Percentiles rank a stretch among this genome's conserved stretches.
phyloP scores from a whole-genome alignment of 2,797 vertebrate genomes.

The Paedocypris micromegethes region DNA sequence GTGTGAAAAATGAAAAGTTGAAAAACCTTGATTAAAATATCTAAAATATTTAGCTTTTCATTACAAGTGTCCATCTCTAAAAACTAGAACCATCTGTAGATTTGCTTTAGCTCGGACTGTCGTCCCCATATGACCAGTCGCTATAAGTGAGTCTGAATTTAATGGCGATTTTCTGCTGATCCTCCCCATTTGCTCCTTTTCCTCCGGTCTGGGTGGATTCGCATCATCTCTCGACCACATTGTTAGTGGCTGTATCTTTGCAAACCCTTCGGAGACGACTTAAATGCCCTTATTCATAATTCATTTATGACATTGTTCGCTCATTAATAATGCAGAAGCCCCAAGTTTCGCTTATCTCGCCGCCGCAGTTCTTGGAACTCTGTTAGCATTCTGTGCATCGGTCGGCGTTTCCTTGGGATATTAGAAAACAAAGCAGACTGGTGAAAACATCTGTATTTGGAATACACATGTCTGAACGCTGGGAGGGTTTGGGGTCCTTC shows the following conservation, averaged over 20 bases:
- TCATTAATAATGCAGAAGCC: conserved; percentile 37
- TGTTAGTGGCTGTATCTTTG: conserved; percentile 17
- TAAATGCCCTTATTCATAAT: conserved; percentile 39
- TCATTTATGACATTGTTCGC: conserved; percentile 39
- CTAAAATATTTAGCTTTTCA: too few relatives aligned
- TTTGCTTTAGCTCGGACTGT: too few relatives aligned
- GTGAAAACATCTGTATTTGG: conserved; percentile 8
- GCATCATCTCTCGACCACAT: conserved; percentile 12
- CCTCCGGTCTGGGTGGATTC: neutral
- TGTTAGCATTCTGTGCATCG: conserved; percentile 16
- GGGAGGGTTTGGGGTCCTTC: neutral
- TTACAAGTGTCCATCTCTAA: too few relatives aligned
- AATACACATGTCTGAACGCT: neutral
- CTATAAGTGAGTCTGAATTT: neutral
- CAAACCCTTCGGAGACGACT: conserved; percentile 26
- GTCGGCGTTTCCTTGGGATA: conserved; percentile 17
- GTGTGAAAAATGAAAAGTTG: too few relatives aligned
- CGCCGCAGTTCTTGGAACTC: conserved; percentile 12
- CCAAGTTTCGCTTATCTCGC: conserved; percentile 18
- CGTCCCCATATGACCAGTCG: too few relatives aligned
- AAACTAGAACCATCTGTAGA: too few relatives aligned
- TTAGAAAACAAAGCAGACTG: conserved; percentile 7
- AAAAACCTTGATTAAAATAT: too few relatives aligned
- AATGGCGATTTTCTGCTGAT: neutral
- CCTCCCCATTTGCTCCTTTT: neutral